A percentile compares a stretch with the other conserved stretches of the same genome.
Conservation (phyloP, 2,797 vertebrate genomes). For the Anguilla megastoma region DNA sequence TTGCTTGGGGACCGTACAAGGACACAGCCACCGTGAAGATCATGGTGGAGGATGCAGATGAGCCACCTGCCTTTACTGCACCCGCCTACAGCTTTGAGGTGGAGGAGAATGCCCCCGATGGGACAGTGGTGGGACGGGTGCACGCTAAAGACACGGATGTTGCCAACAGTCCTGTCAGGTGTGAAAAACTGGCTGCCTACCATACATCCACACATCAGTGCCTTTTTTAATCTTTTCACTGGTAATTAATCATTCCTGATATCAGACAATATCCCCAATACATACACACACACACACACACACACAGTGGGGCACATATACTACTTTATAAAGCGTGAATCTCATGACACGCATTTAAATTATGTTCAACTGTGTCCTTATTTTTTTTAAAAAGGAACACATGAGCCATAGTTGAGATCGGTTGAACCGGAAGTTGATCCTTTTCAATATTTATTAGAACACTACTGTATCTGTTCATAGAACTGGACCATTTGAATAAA, state of each 20-base stretch:
- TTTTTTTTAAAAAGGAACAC: not conserved
- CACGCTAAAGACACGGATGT: constrained; percentile 94
- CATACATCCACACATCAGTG: not conserved
- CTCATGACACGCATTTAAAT: not conserved
- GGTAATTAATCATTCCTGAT: not conserved
- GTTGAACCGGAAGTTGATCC: not conserved
- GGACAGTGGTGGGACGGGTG: constrained; percentile 87
- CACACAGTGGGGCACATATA: not conserved
- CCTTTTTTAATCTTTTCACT: not conserved
- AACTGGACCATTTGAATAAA: not conserved
- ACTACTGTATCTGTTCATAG: not conserved
- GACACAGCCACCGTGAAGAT: constrained; percentile 94
- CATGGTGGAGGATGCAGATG: constrained; percentile 89
- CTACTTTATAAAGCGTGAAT: not conserved
- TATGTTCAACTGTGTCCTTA: not conserved
- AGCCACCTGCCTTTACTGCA: constrained; percentile 87
- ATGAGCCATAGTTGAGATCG: not conserved
- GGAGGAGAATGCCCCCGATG: constrained; percentile 87
- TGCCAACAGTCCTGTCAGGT: constrained; percentile 92
- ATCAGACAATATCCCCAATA: not conserved
- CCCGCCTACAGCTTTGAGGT: constrained; percentile 88
- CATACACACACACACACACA: not conserved
- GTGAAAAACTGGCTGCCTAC: constrained; percentile 25
- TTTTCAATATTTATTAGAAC: not conserved
- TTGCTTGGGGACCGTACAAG: constrained; percentile 92